Evolutionary conservation across 2,888 invertebrate genomes (phyloP), one percentile per base, ranked within the genome.

Genomic region (Boloria euphrosyne): DNA sequence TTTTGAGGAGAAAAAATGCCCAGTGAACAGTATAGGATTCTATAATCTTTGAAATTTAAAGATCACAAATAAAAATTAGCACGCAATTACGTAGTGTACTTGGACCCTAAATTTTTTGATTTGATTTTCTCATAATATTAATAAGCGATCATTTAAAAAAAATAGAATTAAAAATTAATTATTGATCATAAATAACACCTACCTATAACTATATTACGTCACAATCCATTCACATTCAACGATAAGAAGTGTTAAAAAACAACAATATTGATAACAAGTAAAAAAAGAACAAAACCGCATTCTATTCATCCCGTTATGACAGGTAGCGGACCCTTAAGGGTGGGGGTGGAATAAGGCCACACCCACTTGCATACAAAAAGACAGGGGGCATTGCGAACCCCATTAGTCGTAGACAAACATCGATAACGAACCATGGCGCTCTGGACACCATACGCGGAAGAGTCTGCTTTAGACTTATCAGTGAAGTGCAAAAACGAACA

Each of bases 401-500:
- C 63, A 70, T 70, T 71, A 72, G 72, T 74, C 67, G 70, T 49
- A 67, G 46, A 61, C 51, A 54, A 67, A 67, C 64, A 22, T n/a
- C 43, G 22, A n/a, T 22, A 14, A n/a, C 44, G 31, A 22, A 57
- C 10, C 64, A 89, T 88, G 88, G 79, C 87, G 68, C 77, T 89
- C 38, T 88, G 88, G 89, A 87, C 83, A n/a, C 89, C 89, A 2
- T 89, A 87, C 79, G 82, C 78, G 10, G 86, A 85, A 16, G 82
- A 83, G 55, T 57, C 74, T 5, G 80, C 84, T 10, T 57, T 87
- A 68, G 87, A 89, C 65, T 72, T 88, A 51, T 75, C 81, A n/a
- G 84, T 82, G 67, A 76, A 74, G 69, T 73, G 73, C 59, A 73
- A 70, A 58, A 44, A 63, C 16, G 69, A 68, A 52, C 64, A 54